Conservation (phyloP, 2,113 vertebrate species). For the Asarcornis scutulata region DNA sequence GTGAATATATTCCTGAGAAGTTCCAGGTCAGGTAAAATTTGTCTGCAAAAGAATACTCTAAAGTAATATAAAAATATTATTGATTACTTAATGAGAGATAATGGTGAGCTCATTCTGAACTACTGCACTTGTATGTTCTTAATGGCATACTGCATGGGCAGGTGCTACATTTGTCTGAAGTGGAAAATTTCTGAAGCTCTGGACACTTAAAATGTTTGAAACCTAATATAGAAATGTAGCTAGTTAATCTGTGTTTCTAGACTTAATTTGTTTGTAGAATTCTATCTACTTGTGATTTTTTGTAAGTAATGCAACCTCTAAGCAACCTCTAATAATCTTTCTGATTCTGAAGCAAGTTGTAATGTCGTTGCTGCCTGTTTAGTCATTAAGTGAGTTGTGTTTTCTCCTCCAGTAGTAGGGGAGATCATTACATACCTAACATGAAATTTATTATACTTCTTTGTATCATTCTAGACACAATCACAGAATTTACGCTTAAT, state of each 20-base stretch:
- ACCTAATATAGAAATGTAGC: background rate
- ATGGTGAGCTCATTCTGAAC: conserved; percentile 9
- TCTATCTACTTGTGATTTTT: background rate
- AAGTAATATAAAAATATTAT: background rate
- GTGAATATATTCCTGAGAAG: background rate
- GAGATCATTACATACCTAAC: background rate
- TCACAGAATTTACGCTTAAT: background rate
- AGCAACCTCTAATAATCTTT: background rate
- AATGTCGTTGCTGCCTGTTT: background rate
- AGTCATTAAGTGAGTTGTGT: background rate
- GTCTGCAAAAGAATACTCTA: background rate
- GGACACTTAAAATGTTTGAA: background rate
- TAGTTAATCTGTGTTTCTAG: background rate
- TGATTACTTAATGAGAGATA: background rate
- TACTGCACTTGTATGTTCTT: background rate
- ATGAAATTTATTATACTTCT: background rate
- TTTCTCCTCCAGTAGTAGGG: background rate
- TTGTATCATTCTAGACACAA: background rate
- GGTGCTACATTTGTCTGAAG: background rate
- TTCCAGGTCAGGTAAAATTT: background rate
- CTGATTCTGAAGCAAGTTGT: background rate
- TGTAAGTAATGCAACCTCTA: background rate
- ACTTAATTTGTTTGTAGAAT: background rate
- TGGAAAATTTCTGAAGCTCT: background rate
- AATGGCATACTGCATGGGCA: background rate